Conservation (phyloP, 2,888 invertebrate genomes). For the Acrobasis consociella region DNA sequence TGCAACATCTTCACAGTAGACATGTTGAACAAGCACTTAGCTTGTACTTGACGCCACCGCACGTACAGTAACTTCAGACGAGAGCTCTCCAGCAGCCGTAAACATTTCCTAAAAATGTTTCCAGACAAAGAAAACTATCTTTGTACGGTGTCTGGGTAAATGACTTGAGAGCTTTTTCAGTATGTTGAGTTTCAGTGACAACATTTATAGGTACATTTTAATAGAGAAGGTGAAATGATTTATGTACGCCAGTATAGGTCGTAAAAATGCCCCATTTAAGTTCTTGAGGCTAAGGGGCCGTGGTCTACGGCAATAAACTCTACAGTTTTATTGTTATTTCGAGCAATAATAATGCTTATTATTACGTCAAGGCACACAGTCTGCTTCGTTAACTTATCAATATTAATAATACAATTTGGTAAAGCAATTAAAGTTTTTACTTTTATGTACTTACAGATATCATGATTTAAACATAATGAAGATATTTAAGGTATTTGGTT, state of each 20-base stretch:
- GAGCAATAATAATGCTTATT: constrained; percentile 52
- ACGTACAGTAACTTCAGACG: constrained; percentile 52
- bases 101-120: constrained; percentile 49
- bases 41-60: constrained; percentile 60
- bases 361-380: constrained; percentile 47
- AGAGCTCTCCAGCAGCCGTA: constrained; percentile 51
- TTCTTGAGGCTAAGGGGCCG: constrained; percentile 51
- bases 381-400: constrained; percentile 27
- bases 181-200: constrained; percentile 6
- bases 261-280: constrained; percentile 61
- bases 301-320: constrained; percentile 60
- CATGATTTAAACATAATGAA: constrained; percentile 37
- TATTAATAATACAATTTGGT: constrained; percentile 25
- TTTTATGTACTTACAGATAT: not conserved
- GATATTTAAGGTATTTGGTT: constrained; percentile 48
- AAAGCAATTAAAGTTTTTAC: not conserved
- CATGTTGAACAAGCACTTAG: constrained; percentile 75
- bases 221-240: constrained; percentile 54
- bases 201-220: constrained; percentile 23
- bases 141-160: not conserved
- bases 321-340: constrained; percentile 61
- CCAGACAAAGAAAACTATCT: constrained; percentile 39
- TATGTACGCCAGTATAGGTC: constrained; percentile 56
- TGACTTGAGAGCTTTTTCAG: constrained; percentile 5
- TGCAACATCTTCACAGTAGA: constrained; percentile 62